A percentile compares a stretch with the other conserved stretches of the same genome.
These are phyloP conservation scores for Bolinopsis microptera DNA, from an alignment of 37 sponge, comb jelly and placozoan species.

Conservation along the genomic window DNA sequence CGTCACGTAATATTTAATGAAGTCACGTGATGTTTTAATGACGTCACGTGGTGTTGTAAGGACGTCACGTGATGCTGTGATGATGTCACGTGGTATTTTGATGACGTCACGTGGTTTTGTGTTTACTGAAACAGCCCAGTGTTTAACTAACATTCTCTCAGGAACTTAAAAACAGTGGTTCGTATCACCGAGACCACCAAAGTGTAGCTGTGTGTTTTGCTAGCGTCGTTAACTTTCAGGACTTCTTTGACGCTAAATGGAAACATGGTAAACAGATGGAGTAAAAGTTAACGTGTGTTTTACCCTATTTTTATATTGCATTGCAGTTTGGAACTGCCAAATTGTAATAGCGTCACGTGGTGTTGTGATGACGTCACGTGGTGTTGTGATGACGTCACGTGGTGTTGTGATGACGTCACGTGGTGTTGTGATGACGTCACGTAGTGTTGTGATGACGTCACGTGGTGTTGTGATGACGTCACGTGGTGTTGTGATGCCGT, in stretches of 20 bases:
- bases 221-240: conserved; percentile 35
- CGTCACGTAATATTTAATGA: background rate
- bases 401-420: too few relatives aligned
- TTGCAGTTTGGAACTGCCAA: too few relatives aligned
- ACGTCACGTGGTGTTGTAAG: background rate
- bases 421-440: too few relatives aligned
- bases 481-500: too few relatives aligned
- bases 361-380: too few relatives aligned
- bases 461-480: too few relatives aligned
- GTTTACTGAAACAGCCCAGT: background rate
- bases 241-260: conserved; percentile 45
- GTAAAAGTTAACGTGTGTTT: too few relatives aligned
- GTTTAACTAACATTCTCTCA: background rate
- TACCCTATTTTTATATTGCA: too few relatives aligned
- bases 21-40: background rate
- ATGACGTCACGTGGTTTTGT: background rate
- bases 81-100: background rate
- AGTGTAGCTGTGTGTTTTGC: conserved; percentile 47
- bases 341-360: too few relatives aligned
- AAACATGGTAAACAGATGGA: conserved; percentile 5
- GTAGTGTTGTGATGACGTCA: too few relatives aligned
- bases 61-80: background rate
- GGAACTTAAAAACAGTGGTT: conserved; percentile 19
- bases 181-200: conserved; percentile 10
- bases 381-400: too few relatives aligned